Evolutionary conservation across 2,888 invertebrate genomes (phyloP).

Genomic region (Chironomus tentans): DNA sequence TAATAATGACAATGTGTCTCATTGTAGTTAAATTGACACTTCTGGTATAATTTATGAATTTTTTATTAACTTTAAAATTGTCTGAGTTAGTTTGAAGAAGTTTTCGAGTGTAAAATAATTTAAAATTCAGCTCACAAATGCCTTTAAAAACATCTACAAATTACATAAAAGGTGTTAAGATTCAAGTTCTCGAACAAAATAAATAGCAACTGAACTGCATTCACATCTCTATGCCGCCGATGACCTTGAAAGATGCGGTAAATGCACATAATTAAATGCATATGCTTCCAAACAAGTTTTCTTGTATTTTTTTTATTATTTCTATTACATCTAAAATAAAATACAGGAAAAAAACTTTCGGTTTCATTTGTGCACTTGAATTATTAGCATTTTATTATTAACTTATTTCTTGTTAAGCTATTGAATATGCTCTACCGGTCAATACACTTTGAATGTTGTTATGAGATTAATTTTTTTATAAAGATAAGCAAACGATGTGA

Average conservation of each 20-base stretch:
- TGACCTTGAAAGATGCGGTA: not conserved
- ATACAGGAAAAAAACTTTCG: conserved; percentile 2
- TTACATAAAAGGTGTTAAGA: not conserved
- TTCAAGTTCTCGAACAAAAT: too few species aligned
- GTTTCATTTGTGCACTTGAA: conserved; percentile 4
- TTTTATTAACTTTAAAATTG: too few species aligned
- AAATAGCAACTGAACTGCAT: not conserved
- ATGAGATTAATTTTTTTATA: not conserved
- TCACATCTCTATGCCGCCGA: not conserved
- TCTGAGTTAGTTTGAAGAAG: too few species aligned
- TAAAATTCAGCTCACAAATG: too few species aligned
- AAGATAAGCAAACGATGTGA: not conserved
- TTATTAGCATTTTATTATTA: not conserved
- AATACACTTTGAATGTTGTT: not conserved
- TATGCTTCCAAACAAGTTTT: not conserved
- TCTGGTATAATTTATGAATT: too few species aligned
- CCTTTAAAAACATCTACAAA: too few species aligned
- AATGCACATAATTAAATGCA: not conserved
- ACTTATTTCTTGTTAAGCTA: not conserved
- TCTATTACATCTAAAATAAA: not conserved
- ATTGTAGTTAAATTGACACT: too few species aligned
- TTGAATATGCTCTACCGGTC: not conserved
- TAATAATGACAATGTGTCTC: too few species aligned
- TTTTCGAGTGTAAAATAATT: too few species aligned
- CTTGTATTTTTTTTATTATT: not conserved